Conservation (phyloP, 2,113 vertebrate genomes). For the Sprattus sprattus region DNA sequence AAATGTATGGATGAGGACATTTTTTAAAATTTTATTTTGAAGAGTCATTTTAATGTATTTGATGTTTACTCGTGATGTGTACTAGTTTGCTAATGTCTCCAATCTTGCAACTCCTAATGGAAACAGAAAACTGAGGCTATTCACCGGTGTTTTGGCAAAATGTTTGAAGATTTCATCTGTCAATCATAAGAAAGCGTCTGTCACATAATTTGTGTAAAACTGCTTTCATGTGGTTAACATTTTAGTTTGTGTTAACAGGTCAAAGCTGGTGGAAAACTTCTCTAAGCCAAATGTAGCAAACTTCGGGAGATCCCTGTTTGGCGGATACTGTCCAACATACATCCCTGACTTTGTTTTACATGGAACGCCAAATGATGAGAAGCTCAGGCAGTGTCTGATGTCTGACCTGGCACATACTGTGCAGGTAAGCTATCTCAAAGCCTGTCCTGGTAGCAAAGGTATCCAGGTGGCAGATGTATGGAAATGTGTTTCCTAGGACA, state of each 20-base stretch:
- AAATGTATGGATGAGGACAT: too few species aligned
- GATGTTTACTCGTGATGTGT: too few species aligned
- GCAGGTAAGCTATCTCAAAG: conserved; percentile 77
- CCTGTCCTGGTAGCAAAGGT: background rate
- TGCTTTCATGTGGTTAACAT: background rate
- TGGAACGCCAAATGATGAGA: conserved; percentile 89
- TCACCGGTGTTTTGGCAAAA: too few species aligned
- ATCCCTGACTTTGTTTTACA: conserved; percentile 98
- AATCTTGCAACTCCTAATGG: too few species aligned
- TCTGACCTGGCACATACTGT: conserved; percentile 92
- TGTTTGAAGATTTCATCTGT: too few species aligned
- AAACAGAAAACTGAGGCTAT: too few species aligned
- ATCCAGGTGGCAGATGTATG: background rate
- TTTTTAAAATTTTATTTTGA: too few species aligned
- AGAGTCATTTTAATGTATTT: too few species aligned
- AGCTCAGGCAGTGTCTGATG: conserved; percentile 85
- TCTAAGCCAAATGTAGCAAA: conserved; percentile 93
- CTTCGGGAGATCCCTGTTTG: conserved; percentile 93
- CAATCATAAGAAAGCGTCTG: too few species aligned
- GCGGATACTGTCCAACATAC: conserved; percentile 93
- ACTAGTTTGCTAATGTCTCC: too few species aligned
- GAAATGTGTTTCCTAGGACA: background rate
- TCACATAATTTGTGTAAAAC: too few species aligned
- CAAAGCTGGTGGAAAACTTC: conserved; percentile 90
- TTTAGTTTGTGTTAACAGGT: conserved; percentile 62